Percentiles rank a stretch among this genome's conserved stretches.
Conservation (phyloP, 2,797 vertebrate species). For the Capromys pilorides region DNA sequence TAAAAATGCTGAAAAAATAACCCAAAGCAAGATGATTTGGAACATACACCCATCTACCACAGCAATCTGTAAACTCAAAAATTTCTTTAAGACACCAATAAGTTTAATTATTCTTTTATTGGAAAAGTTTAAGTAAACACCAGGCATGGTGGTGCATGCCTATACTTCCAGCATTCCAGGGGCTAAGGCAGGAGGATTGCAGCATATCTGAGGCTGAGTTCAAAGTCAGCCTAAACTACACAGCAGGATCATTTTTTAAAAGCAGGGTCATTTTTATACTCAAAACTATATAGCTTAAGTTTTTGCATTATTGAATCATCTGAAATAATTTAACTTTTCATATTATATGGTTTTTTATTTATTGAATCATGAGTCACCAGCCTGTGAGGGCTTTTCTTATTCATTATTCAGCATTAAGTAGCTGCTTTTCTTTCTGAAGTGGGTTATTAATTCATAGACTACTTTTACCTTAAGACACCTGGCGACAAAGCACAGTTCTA, state of each 20-base stretch:
- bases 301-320: constrained; percentile 39
- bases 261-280: neutral
- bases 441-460: constrained; percentile 76
- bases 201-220: neutral
- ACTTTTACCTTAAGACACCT: constrained; percentile 62
- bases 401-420: constrained; percentile 69
- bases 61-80: neutral
- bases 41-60: neutral
- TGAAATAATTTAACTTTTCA: constrained; percentile 51
- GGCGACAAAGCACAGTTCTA: constrained; percentile 32
- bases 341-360: constrained; percentile 55
- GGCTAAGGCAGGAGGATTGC: neutral
- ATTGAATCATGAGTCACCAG: constrained; percentile 50
- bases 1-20: constrained; percentile 8
- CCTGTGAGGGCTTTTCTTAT: constrained; percentile 63
- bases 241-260: neutral
- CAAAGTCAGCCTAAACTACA: neutral
- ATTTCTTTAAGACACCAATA: neutral
- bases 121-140: constrained; percentile 7
- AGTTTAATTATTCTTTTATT: constrained; percentile 22
- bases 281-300: neutral
- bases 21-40: neutral
- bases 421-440: constrained; percentile 58
- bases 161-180: neutral
- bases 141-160: neutral